Conservation (phyloP, 2,113 vertebrate genomes). For the Datnioides undecimradiatus region DNA sequence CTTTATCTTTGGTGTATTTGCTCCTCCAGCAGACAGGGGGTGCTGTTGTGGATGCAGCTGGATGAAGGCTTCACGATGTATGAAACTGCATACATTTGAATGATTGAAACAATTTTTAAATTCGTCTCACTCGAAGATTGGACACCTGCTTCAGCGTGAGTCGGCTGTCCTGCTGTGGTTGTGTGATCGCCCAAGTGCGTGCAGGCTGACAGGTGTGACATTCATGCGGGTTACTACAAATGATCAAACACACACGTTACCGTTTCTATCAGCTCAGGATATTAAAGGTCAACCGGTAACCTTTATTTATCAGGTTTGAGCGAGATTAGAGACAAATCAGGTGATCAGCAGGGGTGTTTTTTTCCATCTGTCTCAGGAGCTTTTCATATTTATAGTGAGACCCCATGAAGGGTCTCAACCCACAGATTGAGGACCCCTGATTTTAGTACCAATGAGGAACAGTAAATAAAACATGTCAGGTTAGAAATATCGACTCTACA, state of each 20-base stretch:
- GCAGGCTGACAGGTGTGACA: conserved; percentile 30
- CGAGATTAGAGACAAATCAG: background rate
- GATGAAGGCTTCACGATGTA: background rate
- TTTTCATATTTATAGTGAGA: background rate
- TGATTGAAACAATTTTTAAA: background rate
- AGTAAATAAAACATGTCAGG: no score
- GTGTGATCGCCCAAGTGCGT: background rate
- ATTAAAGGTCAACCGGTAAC: conserved; percentile 42
- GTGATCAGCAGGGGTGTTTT: background rate
- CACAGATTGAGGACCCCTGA: background rate
- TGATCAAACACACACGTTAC: conserved; percentile 26
- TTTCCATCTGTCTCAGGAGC: background rate
- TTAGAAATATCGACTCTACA: no score
- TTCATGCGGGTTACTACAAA: conserved; percentile 42
- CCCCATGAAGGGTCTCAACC: background rate
- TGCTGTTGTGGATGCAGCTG: background rate
- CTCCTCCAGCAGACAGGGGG: conserved; percentile 5
- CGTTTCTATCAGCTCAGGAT: background rate
- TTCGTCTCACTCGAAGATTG: background rate
- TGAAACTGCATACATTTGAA: background rate
- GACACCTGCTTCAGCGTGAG: background rate
- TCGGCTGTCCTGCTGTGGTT: background rate
- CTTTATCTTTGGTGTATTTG: no score
- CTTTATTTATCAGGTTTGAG: conserved; percentile 23
- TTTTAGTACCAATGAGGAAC: no score